Evolutionary conservation across 2,797 vertebrate species (phyloP), one percentile per base, ranked within the genome.

Genomic region (Acridotheres tristis): DNA sequence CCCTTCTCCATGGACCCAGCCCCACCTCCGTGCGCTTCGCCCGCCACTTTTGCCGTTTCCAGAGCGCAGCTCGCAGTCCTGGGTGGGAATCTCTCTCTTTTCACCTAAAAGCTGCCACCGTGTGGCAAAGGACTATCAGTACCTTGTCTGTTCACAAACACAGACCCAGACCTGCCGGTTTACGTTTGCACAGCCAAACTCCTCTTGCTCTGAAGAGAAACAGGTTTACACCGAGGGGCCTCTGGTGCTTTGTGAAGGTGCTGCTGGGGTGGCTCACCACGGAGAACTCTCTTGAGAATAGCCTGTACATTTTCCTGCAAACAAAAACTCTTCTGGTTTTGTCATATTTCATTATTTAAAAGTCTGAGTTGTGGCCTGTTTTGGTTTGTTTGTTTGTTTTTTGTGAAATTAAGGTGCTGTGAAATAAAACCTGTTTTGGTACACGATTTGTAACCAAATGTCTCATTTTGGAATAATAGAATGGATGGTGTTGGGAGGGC

Each of bases 391-490:
- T 26, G 16, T 10, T 8, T 67, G 3, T 17, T 36, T 15, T 55
- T 83, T 96, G 94, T 97, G 88, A 77, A 57, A 66, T 85, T 40
- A 48, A 75, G 91, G 93, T 71, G 94, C 95, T 97, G 96, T 97
- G 62, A 96, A 98, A 96, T 97, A 98, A 97, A 98, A 51, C 9
- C 48, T 50, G 55, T 69, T 98, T 98, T 97, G 66, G 63, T 97
- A 95, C 25, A 7, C 2, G 27, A 62, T 83, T 71, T 92, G 88
- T 96, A 97, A 91, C 45, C 63, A 62, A 54, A 32, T 9, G 20
- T 22, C 38, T 72, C 16, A 9, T 51, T 82, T 15, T 90, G 67
- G 59, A 85, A 2, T 54, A 27, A 72, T 2, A 22, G 47, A 20
- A 15, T 7, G 53, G 47, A 10, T 29, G 40, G 34, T 65, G 40